phyloP scores from a whole-genome alignment of 1,140 invertebrate species.

The Brachionus koreanus region DNA sequence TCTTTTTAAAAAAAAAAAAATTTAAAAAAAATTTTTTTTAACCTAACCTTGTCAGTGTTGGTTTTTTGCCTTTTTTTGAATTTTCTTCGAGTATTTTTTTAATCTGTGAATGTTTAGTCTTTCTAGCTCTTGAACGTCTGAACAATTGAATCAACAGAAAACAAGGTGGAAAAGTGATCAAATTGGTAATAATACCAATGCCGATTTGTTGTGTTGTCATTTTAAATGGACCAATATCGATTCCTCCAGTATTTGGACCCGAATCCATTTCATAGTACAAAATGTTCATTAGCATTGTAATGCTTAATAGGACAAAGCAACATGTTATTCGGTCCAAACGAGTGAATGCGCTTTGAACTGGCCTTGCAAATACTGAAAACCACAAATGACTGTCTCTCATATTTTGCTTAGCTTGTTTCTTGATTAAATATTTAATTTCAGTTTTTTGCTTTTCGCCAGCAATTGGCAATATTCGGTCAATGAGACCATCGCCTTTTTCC shows the following conservation, averaged over 20 bases:
- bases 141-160: slow-evolving; percentile 29
- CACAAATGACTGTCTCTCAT: slow-evolving; percentile 34
- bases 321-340: slow-evolving; percentile 22
- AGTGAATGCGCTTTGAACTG: slow-evolving; percentile 7
- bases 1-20: slow-evolving; percentile 25
- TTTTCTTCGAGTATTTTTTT: neutral
- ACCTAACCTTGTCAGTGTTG: neutral
- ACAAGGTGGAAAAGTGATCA: slow-evolving; percentile 9
- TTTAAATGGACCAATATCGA: neutral
- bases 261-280: slow-evolving; percentile 18
- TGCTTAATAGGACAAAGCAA: slow-evolving; percentile 23
- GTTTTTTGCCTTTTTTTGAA: neutral
- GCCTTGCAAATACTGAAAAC: slow-evolving; percentile 5
- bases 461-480: slow-evolving; percentile 54
- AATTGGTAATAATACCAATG: slow-evolving; percentile 25
- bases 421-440: neutral
- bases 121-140: neutral
- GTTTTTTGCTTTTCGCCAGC: slow-evolving; percentile 31
- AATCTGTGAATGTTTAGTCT: neutral
- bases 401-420: slow-evolving; percentile 2
- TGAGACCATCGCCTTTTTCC: slow-evolving; percentile 57
- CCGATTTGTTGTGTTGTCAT: slow-evolving; percentile 31
- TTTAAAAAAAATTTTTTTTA: neutral
- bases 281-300: slow-evolving; percentile 42
- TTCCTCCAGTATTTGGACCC: neutral